Base-by-base conservation (phyloP, 2,888 invertebrate species). In the Drosophila tanythrix region DNA sequence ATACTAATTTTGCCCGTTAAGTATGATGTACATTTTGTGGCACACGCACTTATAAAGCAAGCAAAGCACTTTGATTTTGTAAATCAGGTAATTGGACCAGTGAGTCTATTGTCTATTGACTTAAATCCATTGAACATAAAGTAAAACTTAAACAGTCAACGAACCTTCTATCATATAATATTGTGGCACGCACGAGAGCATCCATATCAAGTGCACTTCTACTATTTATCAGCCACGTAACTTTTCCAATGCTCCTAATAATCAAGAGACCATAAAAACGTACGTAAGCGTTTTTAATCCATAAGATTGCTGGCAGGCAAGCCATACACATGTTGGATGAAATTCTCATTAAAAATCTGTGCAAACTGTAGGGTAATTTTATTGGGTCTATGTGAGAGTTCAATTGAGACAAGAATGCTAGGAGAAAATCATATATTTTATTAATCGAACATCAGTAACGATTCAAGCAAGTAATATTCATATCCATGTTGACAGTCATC, bases 181-280 rank as follows among this genome's bases (percentile, higher is more conserved):
- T 55, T 40, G 61, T 67, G 64, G 74, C 67, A 85, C 83, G 83
- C 83, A 77, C 70, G 73, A 57, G 68, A 66, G 81, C 81, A 81
- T 66, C 64, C 57, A 27, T 66, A 61, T 80, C 75, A 68, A 72
- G 71, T 71, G 63, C 75, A 67, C 56, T 65, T 66, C 18, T 13
- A 27, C n/a, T 5, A 38, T 56, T 38, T 29, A 18, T 38, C 11
- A 58, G n/a, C 33, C 27, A 38, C 27, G 38, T 70, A 64, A 51
- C 51, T 53, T 36, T 51, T 69, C 50, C 53, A 38, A 36, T 82
- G 88, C 63, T 70, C 89, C 74, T 79, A 78, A 85, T 82, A 89
- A 65, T 77, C 83, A 89, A 79, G 85, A 72, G 79, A 88, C 83
- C 89, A 88, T 89, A 87, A 82, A 69, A 69, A 70, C 50, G 63